Evolutionary conservation across 2,888 invertebrate species (phyloP), one percentile per base, ranked within the genome.

Genomic region (Lithophane leautieri): DNA sequence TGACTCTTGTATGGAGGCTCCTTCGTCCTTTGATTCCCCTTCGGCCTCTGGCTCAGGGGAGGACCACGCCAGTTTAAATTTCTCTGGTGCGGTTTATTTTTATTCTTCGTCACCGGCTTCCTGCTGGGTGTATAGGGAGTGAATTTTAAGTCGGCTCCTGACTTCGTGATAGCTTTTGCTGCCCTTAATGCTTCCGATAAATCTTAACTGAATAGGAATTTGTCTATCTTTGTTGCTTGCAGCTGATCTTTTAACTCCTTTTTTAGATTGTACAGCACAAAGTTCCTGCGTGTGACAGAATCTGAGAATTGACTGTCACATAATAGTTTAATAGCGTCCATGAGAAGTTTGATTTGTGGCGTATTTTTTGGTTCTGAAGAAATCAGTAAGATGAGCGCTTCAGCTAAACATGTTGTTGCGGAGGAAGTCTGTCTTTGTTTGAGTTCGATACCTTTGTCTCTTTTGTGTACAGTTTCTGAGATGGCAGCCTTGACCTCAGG

Each of bases 221-320:
- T 28, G 28, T 28, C 28, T 28, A 28, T 28, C 1, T 28, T 28
- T 28, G 28, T 28, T 28, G 28, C 28, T 28, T 28, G 28, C 28
- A 28, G 28, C 28, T 28, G 40, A 42, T 42, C 42, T 42, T 42
- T 42, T 42, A 42, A 42, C 42, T 22, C 22, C 52, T 22, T 52
- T 22, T 61, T 62, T 8, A 62, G 40, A 62, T 40, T 42, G 62
- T n/a, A 62, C 40, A 60, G 40, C n/a, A 62, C 62, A 62, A 62
- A 62, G 40, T n/a, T 62, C n/a, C 14, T 62, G 40, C 60, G 22
- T 60, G 60, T 34, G 34, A 62, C 40, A n/a, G n/a, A 40, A 40
- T 62, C 60, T n/a, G 40, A 42, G 40, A 40, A 62, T 4, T 62
- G 40, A 62, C n/a, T 44, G 12, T 44, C 44, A 44, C 44, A 42